phyloP scores from a whole-genome alignment of 2,888 invertebrate species.

The Sycophila texana region DNA sequence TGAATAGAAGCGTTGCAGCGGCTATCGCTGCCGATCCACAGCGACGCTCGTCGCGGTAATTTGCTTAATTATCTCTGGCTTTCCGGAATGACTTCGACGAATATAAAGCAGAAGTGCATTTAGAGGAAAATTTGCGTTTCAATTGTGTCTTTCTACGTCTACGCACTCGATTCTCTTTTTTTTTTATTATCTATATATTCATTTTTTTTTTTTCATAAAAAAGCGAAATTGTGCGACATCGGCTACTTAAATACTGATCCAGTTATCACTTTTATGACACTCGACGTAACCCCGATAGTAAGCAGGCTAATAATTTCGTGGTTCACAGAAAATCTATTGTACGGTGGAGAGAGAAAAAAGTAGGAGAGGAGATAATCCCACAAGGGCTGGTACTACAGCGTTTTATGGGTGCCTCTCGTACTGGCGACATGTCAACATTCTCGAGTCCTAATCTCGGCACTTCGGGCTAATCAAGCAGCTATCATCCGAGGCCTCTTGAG shows the following conservation, averaged over 20 bases:
- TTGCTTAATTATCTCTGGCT: slow-evolving; percentile 45
- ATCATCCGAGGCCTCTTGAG: slow-evolving; percentile 50
- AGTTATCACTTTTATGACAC: too few relatives aligned
- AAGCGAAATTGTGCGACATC: too few relatives aligned
- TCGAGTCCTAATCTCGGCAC: slow-evolving; percentile 54
- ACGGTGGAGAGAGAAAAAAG: too few relatives aligned
- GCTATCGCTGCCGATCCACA: slow-evolving; percentile 1
- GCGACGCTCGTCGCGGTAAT: background rate
- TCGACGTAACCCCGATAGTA: too few relatives aligned
- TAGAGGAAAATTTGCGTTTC: slow-evolving; percentile 1
- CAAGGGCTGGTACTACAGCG: slow-evolving; percentile 6
- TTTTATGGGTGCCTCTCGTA: slow-evolving; percentile 41
- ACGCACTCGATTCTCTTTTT: too few relatives aligned
- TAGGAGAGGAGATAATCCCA: too few relatives aligned
- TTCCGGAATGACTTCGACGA: slow-evolving; percentile 13
- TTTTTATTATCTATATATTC: too few relatives aligned
- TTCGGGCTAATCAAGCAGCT: slow-evolving; percentile 49
- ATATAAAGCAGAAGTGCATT: slow-evolving; percentile 24
- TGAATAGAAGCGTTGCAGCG: slow-evolving; percentile 44
- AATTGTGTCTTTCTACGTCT: too few relatives aligned
- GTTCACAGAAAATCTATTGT: too few relatives aligned
- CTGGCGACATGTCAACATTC: slow-evolving; percentile 48
- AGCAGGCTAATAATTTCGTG: too few relatives aligned
- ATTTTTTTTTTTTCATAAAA: too few relatives aligned
- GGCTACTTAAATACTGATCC: too few relatives aligned